Evolutionary conservation across 53 echinoderm and acorn worm genomes (phyloP).

Genomic region (Temnopleurus reevesii): DNA sequence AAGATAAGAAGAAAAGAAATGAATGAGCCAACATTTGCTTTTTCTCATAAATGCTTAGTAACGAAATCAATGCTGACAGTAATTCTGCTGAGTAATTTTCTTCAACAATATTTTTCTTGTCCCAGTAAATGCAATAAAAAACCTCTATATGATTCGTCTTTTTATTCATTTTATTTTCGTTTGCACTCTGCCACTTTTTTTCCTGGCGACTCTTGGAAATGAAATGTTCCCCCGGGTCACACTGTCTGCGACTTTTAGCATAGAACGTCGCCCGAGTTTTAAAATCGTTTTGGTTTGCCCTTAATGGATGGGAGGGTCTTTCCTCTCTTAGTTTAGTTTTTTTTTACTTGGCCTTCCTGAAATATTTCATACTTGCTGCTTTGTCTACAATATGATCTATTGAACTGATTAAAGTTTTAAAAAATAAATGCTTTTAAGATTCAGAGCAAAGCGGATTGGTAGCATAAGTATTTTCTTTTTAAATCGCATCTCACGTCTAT

Average conservation of each 20-base stretch:
- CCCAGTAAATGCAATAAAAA: conserved; percentile 23
- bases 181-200: conserved; percentile 16
- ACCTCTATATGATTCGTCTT: background rate
- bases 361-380: background rate
- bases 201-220: conserved; percentile 24
- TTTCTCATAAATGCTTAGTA: background rate
- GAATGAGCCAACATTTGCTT: background rate
- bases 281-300: background rate
- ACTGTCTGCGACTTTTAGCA: conserved; percentile 37
- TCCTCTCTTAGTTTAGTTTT: background rate
- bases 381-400: conserved; percentile 47
- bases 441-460: conserved; percentile 10
- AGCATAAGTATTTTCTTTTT: background rate
- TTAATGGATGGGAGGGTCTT: background rate
- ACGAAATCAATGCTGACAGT: conserved; percentile 40
- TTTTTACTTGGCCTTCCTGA: background rate
- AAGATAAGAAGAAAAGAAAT: background rate
- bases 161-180: background rate
- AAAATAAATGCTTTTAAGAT: conserved; percentile 48
- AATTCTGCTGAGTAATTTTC: conserved; percentile 46
- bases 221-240: background rate
- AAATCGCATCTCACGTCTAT: background rate
- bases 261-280: conserved; percentile 30
- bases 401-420: conserved; percentile 36
- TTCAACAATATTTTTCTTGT: conserved; percentile 43